These are phyloP conservation scores for Vanessa cardui DNA, from an alignment of 2,888 invertebrate species.

Conservation along the genomic window DNA sequence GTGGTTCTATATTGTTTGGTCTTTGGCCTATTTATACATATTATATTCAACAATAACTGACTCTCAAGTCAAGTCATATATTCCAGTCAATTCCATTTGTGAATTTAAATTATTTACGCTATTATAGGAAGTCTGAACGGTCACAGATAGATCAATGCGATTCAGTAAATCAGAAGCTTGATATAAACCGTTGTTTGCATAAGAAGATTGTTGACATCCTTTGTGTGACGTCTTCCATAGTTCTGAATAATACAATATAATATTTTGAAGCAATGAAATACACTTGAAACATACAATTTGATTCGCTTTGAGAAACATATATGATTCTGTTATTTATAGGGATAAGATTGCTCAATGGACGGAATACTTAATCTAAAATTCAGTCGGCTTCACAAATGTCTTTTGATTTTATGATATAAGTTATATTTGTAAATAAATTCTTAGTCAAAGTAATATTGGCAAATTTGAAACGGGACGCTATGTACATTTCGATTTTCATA, in stretches of 20 bases:
- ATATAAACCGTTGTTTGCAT: constrained; percentile 35
- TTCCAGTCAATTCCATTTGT: constrained; percentile 3
- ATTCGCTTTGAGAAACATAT: not conserved
- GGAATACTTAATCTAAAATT: too few species aligned
- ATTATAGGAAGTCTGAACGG: not conserved
- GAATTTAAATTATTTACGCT: constrained; percentile 14
- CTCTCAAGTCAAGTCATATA: not conserved
- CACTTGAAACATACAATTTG: not conserved
- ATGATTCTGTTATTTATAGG: not conserved
- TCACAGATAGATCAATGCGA: constrained; percentile 19
- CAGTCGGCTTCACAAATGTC: too few species aligned
- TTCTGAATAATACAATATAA: constrained; percentile 5
- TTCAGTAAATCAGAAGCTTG: constrained; percentile 30
- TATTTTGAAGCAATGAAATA: constrained; percentile 9
- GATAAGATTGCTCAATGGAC: not conserved
- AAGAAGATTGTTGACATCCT: constrained; percentile 34
- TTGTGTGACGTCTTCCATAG: constrained; percentile 23
- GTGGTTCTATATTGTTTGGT: too few species aligned
- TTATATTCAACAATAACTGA: too few species aligned
- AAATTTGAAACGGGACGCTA: too few species aligned
- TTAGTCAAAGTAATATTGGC: too few species aligned
- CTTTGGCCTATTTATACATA: too few species aligned
- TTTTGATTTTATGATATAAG: too few species aligned
- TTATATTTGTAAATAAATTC: too few species aligned
- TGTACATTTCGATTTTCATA: too few species aligned